phyloP scores from a whole-genome alignment of 2,797 vertebrate species.

The Phataginus tetradactyla region DNA sequence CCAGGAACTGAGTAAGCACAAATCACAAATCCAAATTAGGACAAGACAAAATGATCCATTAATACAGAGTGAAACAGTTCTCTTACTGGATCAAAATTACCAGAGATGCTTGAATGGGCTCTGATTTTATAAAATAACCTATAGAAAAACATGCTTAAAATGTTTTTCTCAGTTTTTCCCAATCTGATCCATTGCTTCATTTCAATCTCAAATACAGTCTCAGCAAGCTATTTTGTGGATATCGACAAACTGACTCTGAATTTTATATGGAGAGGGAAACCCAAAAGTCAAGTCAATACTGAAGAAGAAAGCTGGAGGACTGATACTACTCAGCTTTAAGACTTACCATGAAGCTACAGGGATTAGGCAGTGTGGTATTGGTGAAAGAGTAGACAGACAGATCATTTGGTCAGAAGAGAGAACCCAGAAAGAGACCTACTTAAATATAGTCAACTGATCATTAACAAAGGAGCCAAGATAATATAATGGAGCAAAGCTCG shows the following conservation, averaged over 20 bases:
- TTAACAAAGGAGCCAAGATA: not conserved
- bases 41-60: slow-evolving; percentile 25
- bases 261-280: not conserved
- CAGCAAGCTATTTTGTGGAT: not conserved
- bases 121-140: slow-evolving; percentile 20
- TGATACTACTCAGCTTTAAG: not conserved
- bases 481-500: not conserved
- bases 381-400: not conserved
- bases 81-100: not conserved
- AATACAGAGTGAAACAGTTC: not conserved
- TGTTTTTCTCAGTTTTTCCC: not conserved
- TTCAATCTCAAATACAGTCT: not conserved
- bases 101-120: not conserved
- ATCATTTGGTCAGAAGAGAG: not conserved
- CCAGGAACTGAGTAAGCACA: slow-evolving; percentile 40
- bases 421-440: not conserved
- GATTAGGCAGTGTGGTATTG: not conserved
- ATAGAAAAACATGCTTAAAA: not conserved
- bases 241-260: not conserved
- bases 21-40: not conserved
- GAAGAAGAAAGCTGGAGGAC: not conserved
- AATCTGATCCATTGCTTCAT: not conserved
- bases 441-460: not conserved
- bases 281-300: not conserved
- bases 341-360: not conserved